Evolutionary conservation across 2,113 vertebrate genomes (phyloP).

Genomic region (Campylorhamphus procurvoides): DNA sequence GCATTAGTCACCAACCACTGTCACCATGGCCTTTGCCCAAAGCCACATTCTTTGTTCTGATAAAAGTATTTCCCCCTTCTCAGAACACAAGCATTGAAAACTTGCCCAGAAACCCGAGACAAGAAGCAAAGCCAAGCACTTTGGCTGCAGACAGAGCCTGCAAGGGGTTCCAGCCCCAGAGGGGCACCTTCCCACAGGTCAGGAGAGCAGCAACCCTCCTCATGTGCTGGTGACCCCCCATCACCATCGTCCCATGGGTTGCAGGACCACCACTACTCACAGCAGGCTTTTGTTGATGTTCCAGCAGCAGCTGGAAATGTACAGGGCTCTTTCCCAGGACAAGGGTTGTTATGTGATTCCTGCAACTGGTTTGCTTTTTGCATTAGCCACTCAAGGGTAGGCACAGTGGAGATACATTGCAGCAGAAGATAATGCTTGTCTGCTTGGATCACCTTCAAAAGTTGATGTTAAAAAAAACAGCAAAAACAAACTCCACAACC

Average conservation of each 20-base stretch:
- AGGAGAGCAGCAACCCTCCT: neutral
- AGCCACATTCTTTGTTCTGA: neutral
- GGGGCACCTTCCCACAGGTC: neutral
- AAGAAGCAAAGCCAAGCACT: neutral
- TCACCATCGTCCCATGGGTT: neutral
- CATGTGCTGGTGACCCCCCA: neutral
- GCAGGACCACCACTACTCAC: neutral
- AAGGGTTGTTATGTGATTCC: neutral
- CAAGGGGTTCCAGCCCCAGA: neutral
- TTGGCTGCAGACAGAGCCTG: neutral
- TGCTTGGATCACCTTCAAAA: constrained; percentile 10
- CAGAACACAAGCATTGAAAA: neutral
- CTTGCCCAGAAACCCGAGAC: neutral
- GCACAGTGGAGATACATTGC: neutral
- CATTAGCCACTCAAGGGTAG: neutral
- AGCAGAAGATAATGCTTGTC: neutral
- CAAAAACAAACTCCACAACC: neutral
- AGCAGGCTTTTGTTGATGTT: neutral
- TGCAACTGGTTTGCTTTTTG: neutral
- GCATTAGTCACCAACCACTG: neutral
- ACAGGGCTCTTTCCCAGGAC: neutral
- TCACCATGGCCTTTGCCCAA: neutral
- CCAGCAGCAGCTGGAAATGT: neutral
- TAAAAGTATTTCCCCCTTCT: neutral
- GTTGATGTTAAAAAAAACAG: neutral